These are phyloP conservation scores for Zaprionus gabonicus DNA, from an alignment of 1,140 invertebrate species.

Conservation along the genomic window DNA sequence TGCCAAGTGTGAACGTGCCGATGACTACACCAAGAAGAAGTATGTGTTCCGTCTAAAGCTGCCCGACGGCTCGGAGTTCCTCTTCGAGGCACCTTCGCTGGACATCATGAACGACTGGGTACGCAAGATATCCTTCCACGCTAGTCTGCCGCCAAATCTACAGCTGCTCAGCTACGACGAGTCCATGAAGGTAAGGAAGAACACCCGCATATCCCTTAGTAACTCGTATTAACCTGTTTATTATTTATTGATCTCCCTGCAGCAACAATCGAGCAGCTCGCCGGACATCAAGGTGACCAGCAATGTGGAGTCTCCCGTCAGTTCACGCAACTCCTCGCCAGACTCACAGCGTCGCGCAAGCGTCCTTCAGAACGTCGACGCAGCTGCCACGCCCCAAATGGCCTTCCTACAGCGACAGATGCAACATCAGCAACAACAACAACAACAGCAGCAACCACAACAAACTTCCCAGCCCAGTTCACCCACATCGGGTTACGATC, in stretches of 20 bases:
- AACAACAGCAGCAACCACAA: conserved; percentile 79
- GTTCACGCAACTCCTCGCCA: conserved; percentile 83
- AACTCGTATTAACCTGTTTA: neutral
- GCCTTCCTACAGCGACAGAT: conserved; percentile 84
- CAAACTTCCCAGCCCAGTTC: conserved; percentile 66
- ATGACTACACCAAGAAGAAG: conserved; percentile 98
- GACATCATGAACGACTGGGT: conserved; percentile 96
- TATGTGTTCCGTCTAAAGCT: conserved; percentile 95
- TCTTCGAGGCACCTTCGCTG: conserved; percentile 91
- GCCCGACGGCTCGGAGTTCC: conserved; percentile 96
- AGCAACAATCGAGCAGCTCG: conserved; percentile 84
- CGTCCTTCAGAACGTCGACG: conserved; percentile 50
- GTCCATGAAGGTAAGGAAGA: conserved; percentile 75
- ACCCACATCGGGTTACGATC: conserved; percentile 81
- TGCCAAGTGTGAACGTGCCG: conserved; percentile 91
- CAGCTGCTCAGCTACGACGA: conserved; percentile 94
- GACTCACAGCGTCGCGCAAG: conserved; percentile 80
- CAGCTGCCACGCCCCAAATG: conserved; percentile 77
- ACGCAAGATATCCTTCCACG: conserved; percentile 96
- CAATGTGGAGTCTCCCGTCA: conserved; percentile 79
- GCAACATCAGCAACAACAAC: conserved; percentile 81
- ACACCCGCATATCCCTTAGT: neutral
- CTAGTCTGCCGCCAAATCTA: conserved; percentile 94
- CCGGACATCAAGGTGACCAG: conserved; percentile 82
- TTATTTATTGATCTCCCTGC: neutral